These are phyloP conservation scores for Nomada hirtipes DNA, from an alignment of 2,888 invertebrate genomes.

Conservation along the genomic window DNA sequence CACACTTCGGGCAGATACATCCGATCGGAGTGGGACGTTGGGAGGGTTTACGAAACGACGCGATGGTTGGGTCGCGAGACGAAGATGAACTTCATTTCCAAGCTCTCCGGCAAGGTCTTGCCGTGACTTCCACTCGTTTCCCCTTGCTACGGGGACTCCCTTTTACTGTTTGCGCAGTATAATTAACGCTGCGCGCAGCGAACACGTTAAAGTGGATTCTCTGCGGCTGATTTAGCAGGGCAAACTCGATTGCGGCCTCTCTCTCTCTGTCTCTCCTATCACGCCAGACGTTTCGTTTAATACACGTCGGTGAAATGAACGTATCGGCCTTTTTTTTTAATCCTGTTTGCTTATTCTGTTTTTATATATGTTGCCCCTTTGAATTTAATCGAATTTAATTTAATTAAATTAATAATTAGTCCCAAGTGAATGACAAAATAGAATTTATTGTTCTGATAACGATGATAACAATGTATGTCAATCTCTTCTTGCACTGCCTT, in stretches of 20 bases:
- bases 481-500: no score
- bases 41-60: neutral
- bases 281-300: no score
- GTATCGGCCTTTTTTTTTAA: no score
- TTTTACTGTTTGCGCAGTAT: conserved; percentile 70
- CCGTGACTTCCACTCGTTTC: conserved; percentile 56
- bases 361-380: no score
- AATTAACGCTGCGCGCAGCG: conserved; percentile 66
- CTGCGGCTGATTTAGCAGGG: conserved; percentile 65
- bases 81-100: conserved; percentile 59
- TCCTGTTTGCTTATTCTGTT: no score
- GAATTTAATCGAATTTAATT: no score
- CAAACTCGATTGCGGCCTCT: conserved; percentile 59
- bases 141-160: conserved; percentile 52
- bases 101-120: conserved; percentile 29
- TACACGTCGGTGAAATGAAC: no score
- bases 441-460: no score
- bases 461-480: no score
- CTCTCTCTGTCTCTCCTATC: no score
- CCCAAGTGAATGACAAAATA: no score
- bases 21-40: conserved; percentile 18
- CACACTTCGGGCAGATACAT: conserved; percentile 7
- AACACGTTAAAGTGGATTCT: conserved; percentile 64
- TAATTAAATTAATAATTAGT: no score
- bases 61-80: neutral